Evolutionary conservation across 1,140 invertebrate genomes (phyloP).

Genomic region (Calycopis cecrops): DNA sequence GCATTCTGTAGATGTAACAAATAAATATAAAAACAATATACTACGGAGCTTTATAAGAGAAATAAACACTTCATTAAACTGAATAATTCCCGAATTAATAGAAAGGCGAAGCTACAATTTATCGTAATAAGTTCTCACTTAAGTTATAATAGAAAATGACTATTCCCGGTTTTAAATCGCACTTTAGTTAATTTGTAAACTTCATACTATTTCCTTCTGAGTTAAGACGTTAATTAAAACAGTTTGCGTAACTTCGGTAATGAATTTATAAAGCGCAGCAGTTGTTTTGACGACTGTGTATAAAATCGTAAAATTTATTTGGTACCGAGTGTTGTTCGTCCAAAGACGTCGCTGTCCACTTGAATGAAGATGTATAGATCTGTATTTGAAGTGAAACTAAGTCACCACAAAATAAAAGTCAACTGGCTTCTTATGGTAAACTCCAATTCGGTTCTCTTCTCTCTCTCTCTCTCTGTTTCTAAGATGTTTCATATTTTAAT

Average conservation of each 20-base stretch:
- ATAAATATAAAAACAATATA: no score
- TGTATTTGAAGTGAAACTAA: no score
- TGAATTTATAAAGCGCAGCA: conserved; percentile 66
- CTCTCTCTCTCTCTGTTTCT: no score
- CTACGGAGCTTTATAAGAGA: no score
- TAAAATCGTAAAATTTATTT: conserved; percentile 57
- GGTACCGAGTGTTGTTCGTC: neutral
- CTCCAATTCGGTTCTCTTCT: no score
- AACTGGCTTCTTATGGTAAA: no score
- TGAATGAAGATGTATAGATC: no score
- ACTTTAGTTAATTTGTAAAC: conserved; percentile 68
- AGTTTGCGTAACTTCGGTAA: conserved; percentile 65
- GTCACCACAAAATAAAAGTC: no score
- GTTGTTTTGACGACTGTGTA: conserved; percentile 64
- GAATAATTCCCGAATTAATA: neutral
- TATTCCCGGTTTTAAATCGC: conserved; percentile 48
- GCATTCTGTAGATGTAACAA: no score
- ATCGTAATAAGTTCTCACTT: conserved; percentile 11
- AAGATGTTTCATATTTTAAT: no score
- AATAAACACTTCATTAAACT: no score
- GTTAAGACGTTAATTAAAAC: conserved; percentile 69
- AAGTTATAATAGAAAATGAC: conserved; percentile 42
- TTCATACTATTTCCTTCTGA: conserved; percentile 58
- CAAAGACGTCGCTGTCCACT: no score
- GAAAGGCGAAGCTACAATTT: neutral